A percentile compares a stretch with the other conserved stretches of the same genome.
These are phyloP conservation scores for Amiota mariae DNA, from an alignment of 2,888 invertebrate genomes.

Conservation along the genomic window DNA sequence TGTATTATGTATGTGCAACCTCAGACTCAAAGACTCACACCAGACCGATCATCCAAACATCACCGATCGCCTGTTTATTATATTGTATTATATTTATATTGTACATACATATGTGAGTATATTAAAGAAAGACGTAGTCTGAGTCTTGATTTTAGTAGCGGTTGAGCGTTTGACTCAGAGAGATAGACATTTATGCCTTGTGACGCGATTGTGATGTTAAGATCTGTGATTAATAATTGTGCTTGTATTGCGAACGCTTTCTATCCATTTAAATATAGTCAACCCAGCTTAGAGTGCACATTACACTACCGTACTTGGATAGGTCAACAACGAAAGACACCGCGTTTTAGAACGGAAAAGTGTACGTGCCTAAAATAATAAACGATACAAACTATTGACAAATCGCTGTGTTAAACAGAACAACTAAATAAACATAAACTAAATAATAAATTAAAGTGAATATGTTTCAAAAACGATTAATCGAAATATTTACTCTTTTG, in stretches of 20 bases:
- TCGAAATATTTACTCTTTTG: constrained; percentile 55
- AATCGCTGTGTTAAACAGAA: neutral
- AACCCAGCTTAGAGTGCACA: constrained; percentile 9
- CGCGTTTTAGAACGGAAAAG: neutral
- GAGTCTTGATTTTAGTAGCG: neutral
- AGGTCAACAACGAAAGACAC: constrained; percentile 11
- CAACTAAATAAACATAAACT: neutral
- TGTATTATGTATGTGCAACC: too few relatives aligned
- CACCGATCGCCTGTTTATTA: too few relatives aligned
- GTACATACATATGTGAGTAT: neutral
- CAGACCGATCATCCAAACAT: too few relatives aligned
- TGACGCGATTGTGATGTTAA: constrained; percentile 2
- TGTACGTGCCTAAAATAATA: neutral
- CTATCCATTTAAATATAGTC: constrained; percentile 6
- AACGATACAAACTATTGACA: neutral
- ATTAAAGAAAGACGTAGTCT: neutral
- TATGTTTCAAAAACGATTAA: constrained; percentile 63
- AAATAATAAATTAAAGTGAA: neutral
- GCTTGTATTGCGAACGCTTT: neutral
- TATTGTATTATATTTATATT: neutral
- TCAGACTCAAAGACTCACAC: neutral
- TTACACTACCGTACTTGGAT: constrained; percentile 5
- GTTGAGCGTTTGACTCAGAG: constrained; percentile 9
- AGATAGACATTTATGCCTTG: neutral
- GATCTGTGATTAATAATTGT: constrained; percentile 20